These are phyloP conservation scores for Microctenopoma steveboyesi DNA, from an alignment of 2,797 vertebrate species.

Conservation along the genomic window DNA sequence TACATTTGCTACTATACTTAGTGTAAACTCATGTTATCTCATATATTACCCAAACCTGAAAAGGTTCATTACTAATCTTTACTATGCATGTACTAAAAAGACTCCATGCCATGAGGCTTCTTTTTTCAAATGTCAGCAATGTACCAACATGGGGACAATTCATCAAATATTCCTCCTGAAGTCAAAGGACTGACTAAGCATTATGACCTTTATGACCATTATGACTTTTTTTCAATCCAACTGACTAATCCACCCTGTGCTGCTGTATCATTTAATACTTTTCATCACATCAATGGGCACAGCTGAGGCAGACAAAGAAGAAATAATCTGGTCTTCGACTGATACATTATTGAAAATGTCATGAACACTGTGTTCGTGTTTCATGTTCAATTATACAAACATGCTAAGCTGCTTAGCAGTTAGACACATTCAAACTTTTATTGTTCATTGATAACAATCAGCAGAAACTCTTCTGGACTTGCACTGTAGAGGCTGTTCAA, in stretches of 20 bases:
- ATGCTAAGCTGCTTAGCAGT: conserved; percentile 31
- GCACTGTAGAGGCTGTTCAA: conserved; percentile 11
- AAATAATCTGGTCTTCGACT: conserved; percentile 36
- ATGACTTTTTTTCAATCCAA: conserved; percentile 52
- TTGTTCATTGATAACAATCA: conserved; percentile 46
- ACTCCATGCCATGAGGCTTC: conserved; percentile 43
- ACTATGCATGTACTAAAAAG: conserved; percentile 31
- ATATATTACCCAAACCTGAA: conserved; percentile 6
- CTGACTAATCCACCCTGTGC: conserved; percentile 61
- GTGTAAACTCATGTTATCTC: background rate
- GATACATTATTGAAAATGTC: conserved; percentile 58
- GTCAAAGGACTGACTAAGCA: conserved; percentile 67
- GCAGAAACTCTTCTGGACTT: conserved; percentile 17
- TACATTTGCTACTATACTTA: background rate
- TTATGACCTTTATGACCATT: conserved; percentile 35
- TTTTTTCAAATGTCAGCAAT: conserved; percentile 60
- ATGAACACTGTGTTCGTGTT: conserved; percentile 34
- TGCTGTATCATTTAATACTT: conserved; percentile 62
- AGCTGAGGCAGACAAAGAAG: conserved; percentile 44
- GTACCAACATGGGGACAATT: conserved; percentile 58
- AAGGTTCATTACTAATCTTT: conserved; percentile 23
- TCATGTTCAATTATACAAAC: conserved; percentile 48
- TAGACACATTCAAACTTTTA: conserved; percentile 40
- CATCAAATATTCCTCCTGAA: conserved; percentile 63
- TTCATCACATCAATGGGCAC: conserved; percentile 41